Base-by-base conservation (phyloP, 2,113 vertebrate species). In the Dunckerocampus dactyliophorus region DNA sequence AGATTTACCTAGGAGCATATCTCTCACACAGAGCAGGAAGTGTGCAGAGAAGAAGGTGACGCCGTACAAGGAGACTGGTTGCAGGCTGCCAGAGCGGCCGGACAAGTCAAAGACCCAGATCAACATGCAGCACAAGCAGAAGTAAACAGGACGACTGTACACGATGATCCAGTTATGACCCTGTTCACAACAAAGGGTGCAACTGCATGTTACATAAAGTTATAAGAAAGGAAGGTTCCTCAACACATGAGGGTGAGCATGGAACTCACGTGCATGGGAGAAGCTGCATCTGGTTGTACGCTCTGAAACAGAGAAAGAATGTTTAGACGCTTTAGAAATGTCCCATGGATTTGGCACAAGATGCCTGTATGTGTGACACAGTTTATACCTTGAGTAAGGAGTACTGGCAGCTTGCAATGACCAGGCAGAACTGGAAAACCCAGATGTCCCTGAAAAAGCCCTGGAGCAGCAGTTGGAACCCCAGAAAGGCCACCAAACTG, bases 151-250 rank as follows among this genome's bases (percentile, higher is more conserved):
- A 84, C 97, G 92, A 88, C 97, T 99, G 91, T 99, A 99, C 78
- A 97, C 97, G 75, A 99, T 99, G 91, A 99, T 96, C 81, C 97
- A 95, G 84, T 99, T 99, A 83, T 99, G 96, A 81, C 96, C 97
- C 96, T 98, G 69, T 20, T 19, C 31, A 50, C 8, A 48, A 79
- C 82, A 86, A 52, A 89, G 84, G 17, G 24, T n/a, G 7, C 4
- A 34, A 34, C 31, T 34, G 31, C 4, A 7, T 34, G 16, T 28
- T 19, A 34, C 12, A 34, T 11, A n/a, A 52, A 14, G 19, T 11
- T 10, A 39, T 8, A 34, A 59, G 45, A 42, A 34, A 1, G 3
- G 5, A 1, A 21, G 11, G 20, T 49, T 70, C 39, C 49, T 50
- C 5, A 28, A 20, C 37, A 37, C 4, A 20, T 11, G 12, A 42